These are phyloP conservation scores for Urocitellus parryii DNA, from an alignment of 2,113 vertebrate genomes.

Conservation along the genomic window DNA sequence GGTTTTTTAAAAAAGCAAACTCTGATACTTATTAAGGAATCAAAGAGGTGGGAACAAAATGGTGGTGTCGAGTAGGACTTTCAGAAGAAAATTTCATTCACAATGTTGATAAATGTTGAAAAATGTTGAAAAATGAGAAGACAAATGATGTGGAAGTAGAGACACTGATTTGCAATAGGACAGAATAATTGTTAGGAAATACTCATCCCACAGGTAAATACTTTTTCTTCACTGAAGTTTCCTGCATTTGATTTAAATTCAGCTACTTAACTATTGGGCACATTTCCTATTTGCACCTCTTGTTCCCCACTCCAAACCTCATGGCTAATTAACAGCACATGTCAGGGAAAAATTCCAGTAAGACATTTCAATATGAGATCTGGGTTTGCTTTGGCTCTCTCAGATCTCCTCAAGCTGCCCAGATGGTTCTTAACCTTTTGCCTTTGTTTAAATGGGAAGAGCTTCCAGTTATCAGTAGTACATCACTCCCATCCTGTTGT, in stretches of 20 bases:
- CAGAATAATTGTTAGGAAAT: neutral
- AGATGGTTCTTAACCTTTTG: conserved; percentile 12
- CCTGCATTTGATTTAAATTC: neutral
- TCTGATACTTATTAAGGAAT: neutral
- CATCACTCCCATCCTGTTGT: neutral
- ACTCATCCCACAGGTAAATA: neutral
- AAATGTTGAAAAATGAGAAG: conserved; percentile 31
- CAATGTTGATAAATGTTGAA: neutral
- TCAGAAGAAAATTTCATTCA: conserved; percentile 20
- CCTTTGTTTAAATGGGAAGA: neutral
- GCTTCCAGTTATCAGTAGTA: neutral
- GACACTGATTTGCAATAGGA: neutral
- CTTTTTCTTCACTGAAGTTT: neutral
- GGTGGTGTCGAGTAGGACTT: neutral
- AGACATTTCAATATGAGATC: neutral
- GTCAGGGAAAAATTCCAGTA: neutral
- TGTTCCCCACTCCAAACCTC: neutral
- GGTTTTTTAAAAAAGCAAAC: neutral
- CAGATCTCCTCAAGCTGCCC: neutral
- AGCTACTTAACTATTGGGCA: neutral
- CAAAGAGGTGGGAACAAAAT: neutral
- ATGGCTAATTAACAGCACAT: conserved; percentile 38
- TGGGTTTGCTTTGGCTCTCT: neutral
- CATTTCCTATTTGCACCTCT: neutral
- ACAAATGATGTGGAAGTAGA: neutral